Conservation (phyloP, 2,113 vertebrate genomes). For the Corythaixoides concolor region DNA sequence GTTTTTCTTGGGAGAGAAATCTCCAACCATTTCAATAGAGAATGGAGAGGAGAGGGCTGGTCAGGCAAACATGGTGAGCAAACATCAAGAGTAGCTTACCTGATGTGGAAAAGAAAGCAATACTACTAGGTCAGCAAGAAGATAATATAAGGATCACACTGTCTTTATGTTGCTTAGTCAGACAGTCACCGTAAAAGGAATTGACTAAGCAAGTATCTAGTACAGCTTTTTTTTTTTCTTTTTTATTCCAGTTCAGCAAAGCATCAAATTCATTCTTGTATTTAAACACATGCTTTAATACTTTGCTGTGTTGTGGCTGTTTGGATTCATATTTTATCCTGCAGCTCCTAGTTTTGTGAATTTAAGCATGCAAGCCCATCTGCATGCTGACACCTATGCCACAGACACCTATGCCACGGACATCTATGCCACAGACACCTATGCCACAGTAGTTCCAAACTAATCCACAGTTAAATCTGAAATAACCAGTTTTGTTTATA, state of each 20-base stretch:
- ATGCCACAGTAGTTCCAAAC: neutral
- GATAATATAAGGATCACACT: neutral
- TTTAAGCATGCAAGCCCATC: neutral
- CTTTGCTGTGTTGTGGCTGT: neutral
- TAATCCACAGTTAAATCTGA: neutral
- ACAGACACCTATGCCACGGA: neutral
- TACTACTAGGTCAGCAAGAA: neutral
- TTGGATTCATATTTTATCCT: neutral
- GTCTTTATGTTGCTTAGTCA: neutral
- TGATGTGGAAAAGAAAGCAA: neutral
- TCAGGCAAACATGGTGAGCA: neutral
- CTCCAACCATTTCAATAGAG: neutral
- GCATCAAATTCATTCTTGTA: neutral
- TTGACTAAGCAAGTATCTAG: neutral
- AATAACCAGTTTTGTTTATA: neutral
- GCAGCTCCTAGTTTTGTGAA: neutral
- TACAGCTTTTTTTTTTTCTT: neutral
- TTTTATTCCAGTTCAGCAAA: neutral
- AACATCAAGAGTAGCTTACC: neutral
- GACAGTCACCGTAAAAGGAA: neutral
- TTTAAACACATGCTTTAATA: neutral
- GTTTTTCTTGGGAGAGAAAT: neutral
- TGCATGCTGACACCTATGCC: neutral
- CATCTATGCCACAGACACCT: neutral
- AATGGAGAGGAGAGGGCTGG: neutral